phyloP scores from a whole-genome alignment of 2,797 vertebrate genomes.

The Melanotaenia parkinsoni region DNA sequence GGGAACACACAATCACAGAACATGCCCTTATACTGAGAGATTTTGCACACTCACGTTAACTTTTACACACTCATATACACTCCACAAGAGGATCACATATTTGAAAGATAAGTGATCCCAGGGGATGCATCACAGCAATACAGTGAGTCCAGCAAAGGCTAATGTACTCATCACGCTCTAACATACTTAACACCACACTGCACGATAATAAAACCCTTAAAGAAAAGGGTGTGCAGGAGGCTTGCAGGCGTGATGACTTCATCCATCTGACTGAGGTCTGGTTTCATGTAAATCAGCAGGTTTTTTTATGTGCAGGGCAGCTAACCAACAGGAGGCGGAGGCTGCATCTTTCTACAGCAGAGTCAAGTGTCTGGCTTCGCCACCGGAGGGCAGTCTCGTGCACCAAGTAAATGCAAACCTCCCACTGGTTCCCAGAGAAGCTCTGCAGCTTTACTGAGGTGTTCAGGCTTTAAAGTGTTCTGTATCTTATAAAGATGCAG shows the following conservation, averaged over 20 bases:
- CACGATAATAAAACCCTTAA: not conserved
- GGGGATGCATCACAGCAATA: constrained; percentile 10
- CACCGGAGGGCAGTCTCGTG: constrained; percentile 70
- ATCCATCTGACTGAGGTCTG: constrained; percentile 36
- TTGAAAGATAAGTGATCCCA: constrained; percentile 11
- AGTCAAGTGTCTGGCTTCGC: constrained; percentile 13
- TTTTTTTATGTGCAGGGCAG: constrained; percentile 10
- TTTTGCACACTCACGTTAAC: not conserved
- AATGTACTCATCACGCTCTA: constrained; percentile 30
- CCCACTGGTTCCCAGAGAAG: not conserved
- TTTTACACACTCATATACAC: not conserved
- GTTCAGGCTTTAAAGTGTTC: not conserved
- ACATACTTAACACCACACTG: constrained; percentile 32
- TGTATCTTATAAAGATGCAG: not conserved
- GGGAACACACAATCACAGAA: constrained; percentile 17
- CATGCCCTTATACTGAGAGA: not conserved
- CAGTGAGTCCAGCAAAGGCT: constrained; percentile 8
- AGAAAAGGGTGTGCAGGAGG: constrained; percentile 18
- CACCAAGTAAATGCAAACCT: constrained; percentile 22
- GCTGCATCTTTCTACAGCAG: not conserved
- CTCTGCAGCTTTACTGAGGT: not conserved
- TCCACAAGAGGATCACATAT: constrained; percentile 5
- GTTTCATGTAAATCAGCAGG: constrained; percentile 44
- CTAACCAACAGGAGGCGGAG: constrained; percentile 28
- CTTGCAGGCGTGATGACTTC: constrained; percentile 28